Evolutionary conservation across 2,888 invertebrate species (phyloP).

Genomic region (Tenodera sinensis): DNA sequence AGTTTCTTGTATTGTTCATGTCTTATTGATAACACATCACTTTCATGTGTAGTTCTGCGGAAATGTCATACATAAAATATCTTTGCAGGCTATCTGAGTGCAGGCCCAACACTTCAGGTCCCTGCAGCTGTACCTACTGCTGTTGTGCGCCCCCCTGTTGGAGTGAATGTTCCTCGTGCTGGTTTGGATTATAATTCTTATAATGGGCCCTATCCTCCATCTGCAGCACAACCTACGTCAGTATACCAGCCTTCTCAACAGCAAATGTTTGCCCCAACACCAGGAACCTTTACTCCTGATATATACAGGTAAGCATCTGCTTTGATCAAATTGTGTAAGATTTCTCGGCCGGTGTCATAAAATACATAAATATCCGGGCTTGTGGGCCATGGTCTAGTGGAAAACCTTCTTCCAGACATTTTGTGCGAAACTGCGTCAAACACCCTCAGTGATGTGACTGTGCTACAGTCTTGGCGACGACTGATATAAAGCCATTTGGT

Average conservation of each 20-base stretch:
- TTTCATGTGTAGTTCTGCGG: too few relatives aligned
- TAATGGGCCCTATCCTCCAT: conserved; percentile 19
- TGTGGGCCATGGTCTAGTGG: too few relatives aligned
- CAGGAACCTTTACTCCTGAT: conserved; percentile 40
- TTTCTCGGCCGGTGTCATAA: too few relatives aligned
- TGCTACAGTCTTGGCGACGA: too few relatives aligned
- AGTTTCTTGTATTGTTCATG: too few relatives aligned
- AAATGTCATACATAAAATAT: not conserved
- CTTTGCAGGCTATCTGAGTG: conserved; percentile 20
- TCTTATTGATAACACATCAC: too few relatives aligned
- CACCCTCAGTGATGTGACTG: too few relatives aligned
- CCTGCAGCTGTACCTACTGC: conserved; percentile 28
- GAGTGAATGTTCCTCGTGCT: conserved; percentile 28
- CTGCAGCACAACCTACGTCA: conserved; percentile 21
- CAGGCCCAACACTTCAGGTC: conserved; percentile 21
- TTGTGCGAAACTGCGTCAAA: too few relatives aligned
- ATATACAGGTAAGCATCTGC: conserved; percentile 37
- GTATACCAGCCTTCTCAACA: conserved; percentile 39
- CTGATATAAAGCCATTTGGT: too few relatives aligned
- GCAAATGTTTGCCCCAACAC: conserved; percentile 41
- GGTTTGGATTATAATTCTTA: conserved; percentile 28
- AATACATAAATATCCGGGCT: too few relatives aligned
- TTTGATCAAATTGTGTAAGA: too few relatives aligned
- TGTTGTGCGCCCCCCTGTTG: conserved; percentile 24
- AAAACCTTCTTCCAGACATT: too few relatives aligned